Evolutionary conservation across 2,888 invertebrate genomes (phyloP), one percentile per base, ranked within the genome.

Genomic region (Philereme transversata): DNA sequence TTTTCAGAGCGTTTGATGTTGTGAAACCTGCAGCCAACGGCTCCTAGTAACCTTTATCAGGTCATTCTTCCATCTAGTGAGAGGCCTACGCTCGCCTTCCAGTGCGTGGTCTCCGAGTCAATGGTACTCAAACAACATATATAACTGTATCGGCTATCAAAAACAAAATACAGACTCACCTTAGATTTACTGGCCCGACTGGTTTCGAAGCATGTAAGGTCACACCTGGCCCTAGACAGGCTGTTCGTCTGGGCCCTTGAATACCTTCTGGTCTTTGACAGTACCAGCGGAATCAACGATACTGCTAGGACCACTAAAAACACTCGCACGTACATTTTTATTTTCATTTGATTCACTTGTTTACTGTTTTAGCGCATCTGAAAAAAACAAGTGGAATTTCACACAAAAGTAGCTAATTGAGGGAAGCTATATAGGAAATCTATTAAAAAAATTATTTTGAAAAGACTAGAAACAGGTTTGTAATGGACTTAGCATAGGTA

Each of bases 201-300:
- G 46, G 81, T 80, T 43, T 90, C 90, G 69, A 88, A 88, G 75
- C 95, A 95, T 68, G 89, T 87, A 22, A 94, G 88, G 69, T 94
- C 94, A 77, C 95, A 95, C 67, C 94, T 89, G n/a, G 94, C 93
- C 57, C 93, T 93, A 54, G 93, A 90, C 61, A 95, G 79, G 9
- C 93, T 92, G 62, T 93, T 93, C 40, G 89, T 83, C 69, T 92
- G 87, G 50, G 86, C 79, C 67, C 90, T 87, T 41, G 88, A 78
- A 69, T 84, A 78, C 71, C 87, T 83, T 67, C 84, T 79, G 11
- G 86, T 77, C 76, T 83, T 86, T 9, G 84, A 76, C 38, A 80
- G 62, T 11, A 78, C 83, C 61, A 75, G 65, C 0, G 85, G 81
- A 52, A 79, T 67, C 64, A 84, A 59, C 4, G 76, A 77, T 41